Evolutionary conservation across 2,797 vertebrate species (phyloP).

Genomic region (Rallus crepitans): DNA sequence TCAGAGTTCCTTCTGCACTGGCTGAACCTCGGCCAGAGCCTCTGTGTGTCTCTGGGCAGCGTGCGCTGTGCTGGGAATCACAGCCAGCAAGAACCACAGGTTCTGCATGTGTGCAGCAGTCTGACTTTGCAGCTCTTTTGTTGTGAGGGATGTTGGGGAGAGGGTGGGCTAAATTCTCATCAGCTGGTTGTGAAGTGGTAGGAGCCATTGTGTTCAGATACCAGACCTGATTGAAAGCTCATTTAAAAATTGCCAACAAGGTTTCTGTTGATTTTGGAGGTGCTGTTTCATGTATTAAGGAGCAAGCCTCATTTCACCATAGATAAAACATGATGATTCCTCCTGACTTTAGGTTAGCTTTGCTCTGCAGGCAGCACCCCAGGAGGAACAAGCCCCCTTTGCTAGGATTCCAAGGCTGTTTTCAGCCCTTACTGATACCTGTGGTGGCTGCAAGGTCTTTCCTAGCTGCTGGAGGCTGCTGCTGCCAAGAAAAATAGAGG

Average conservation of each 20-base stretch:
- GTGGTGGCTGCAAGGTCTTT: constrained; percentile 43
- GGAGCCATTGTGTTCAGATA: not conserved
- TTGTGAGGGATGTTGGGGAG: not conserved
- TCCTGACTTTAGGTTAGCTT: not conserved
- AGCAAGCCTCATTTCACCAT: not conserved
- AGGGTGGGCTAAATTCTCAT: not conserved
- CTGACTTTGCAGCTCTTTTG: not conserved
- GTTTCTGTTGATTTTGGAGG: not conserved
- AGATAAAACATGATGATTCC: not conserved
- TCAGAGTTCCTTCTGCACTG: not conserved
- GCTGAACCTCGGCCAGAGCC: not conserved
- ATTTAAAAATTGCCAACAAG: not conserved
- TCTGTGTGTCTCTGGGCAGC: not conserved
- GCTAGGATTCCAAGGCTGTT: not conserved
- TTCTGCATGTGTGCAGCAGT: not conserved
- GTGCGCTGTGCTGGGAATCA: not conserved
- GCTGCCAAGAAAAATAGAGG: constrained; percentile 72
- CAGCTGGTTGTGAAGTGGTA: not conserved
- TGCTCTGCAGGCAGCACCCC: not conserved
- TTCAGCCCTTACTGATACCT: constrained; percentile 26
- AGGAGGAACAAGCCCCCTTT: not conserved
- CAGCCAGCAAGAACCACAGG: not conserved
- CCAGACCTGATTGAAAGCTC: not conserved
- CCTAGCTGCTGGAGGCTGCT: constrained; percentile 8
- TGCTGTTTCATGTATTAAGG: not conserved